These are phyloP conservation scores for Tenthredo scrophulariae DNA, from an alignment of 2,888 invertebrate species.

Conservation along the genomic window DNA sequence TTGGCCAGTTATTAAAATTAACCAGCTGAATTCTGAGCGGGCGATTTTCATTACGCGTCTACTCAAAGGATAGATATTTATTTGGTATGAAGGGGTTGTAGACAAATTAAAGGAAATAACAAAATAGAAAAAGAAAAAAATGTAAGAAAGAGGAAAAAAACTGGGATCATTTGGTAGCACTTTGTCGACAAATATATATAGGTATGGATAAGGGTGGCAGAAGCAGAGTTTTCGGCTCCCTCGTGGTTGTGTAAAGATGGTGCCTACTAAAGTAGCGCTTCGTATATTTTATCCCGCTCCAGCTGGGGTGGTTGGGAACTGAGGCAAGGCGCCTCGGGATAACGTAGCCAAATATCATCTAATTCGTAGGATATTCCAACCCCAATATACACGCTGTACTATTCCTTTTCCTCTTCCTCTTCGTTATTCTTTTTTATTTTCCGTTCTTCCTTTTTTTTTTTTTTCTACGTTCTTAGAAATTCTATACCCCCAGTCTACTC, in stretches of 20 bases:
- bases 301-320: constrained; percentile 2
- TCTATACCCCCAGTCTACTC: neutral
- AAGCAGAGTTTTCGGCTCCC: constrained; percentile 14
- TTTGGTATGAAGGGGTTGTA: neutral
- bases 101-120: neutral
- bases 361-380: constrained; percentile 29
- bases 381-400: constrained; percentile 24
- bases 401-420: neutral
- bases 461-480: neutral
- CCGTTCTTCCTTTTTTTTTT: neutral
- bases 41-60: neutral
- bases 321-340: neutral
- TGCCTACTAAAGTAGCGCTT: constrained; percentile 3
- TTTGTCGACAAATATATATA: constrained; percentile 10
- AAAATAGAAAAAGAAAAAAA: neutral
- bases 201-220: neutral
- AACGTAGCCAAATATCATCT: constrained; percentile 39
- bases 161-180: neutral
- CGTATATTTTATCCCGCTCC: constrained; percentile 42
- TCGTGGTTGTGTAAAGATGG: constrained; percentile 25
- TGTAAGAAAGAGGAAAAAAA: neutral
- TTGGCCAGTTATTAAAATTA: constrained; percentile 20
- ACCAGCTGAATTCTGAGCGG: neutral
- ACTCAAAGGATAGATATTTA: neutral
- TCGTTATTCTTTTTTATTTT: neutral